Conservation (phyloP, 2,797 vertebrate species). For the Triplophysa bombifrons region DNA sequence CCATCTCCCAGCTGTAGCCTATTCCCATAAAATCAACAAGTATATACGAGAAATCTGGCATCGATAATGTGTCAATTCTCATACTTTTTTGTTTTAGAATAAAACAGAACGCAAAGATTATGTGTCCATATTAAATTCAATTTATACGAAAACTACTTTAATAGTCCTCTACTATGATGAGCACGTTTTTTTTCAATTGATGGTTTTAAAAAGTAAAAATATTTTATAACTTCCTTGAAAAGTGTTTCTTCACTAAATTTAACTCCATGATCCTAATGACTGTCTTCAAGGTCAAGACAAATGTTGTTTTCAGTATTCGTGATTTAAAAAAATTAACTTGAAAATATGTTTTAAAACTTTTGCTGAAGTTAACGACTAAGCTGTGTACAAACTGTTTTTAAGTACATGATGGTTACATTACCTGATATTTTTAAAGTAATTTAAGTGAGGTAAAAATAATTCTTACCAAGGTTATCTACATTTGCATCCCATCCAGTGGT, state of each 20-base stretch:
- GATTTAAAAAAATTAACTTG: not conserved
- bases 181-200: no score
- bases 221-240: no score
- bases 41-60: not conserved
- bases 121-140: not conserved
- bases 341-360: not conserved
- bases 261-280: no score
- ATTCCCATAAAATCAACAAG: constrained; percentile 6
- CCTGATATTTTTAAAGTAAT: not conserved
- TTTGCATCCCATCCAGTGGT: constrained; percentile 82
- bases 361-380: not conserved
- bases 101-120: not conserved
- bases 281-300: no score
- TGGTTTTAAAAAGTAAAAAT: no score
- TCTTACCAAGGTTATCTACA: constrained; percentile 75
- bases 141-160: not conserved
- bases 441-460: not conserved
- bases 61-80: not conserved
- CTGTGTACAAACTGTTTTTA: not conserved
- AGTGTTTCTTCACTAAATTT: no score
- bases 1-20: constrained; percentile 90
- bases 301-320: no score
- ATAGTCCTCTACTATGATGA: not conserved
- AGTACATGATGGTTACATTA: not conserved
- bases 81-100: not conserved